A percentile compares a stretch with the other conserved stretches of the same genome.
phyloP scores from a whole-genome alignment of 2,888 invertebrate species.

The Drosophila robusta region DNA sequence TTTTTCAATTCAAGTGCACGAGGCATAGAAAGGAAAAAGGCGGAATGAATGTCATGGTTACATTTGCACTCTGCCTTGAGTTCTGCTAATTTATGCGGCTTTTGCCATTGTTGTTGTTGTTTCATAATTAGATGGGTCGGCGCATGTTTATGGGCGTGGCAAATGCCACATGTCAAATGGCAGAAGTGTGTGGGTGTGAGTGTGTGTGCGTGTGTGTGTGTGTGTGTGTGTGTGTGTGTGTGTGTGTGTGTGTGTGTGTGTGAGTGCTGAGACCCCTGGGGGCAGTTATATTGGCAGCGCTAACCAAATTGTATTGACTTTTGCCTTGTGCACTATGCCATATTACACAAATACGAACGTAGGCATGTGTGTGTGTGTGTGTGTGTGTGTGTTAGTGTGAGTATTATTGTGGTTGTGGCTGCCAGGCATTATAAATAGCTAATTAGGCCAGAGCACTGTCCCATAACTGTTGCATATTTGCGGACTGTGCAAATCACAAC shows the following conservation, averaged over 20 bases:
- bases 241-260: conserved; percentile 7
- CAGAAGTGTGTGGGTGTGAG: conserved; percentile 4
- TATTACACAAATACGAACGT: conserved; percentile 25
- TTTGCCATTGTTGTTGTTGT: conserved; percentile 41
- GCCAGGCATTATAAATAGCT: conserved; percentile 66
- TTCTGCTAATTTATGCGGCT: conserved; percentile 50
- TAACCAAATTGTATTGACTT: conserved; percentile 67
- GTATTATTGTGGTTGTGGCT: conserved; percentile 13
- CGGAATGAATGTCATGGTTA: conserved; percentile 49
- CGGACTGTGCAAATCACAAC: conserved; percentile 6
- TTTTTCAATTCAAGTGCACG: conserved; percentile 31
- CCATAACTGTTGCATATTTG: conserved; percentile 25
- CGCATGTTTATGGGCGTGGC: conserved; percentile 32
- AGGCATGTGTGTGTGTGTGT: conserved; percentile 19
- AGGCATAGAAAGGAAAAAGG: conserved; percentile 9
- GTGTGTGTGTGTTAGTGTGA: conserved; percentile 6
- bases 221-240: conserved; percentile 7
- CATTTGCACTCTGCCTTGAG: conserved; percentile 22
- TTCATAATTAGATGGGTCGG: conserved; percentile 62
- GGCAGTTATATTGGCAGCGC: conserved; percentile 46
- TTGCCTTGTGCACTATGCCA: conserved; percentile 47
- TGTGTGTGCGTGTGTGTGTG: neutral
- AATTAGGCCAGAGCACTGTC: conserved; percentile 56
- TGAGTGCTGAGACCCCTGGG: conserved; percentile 35
- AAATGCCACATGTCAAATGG: conserved; percentile 46